Percentiles rank a stretch among this genome's conserved stretches.
These are phyloP conservation scores for Zaprionus ornatus DNA, from an alignment of 1,140 invertebrate species.

Conservation along the genomic window DNA sequence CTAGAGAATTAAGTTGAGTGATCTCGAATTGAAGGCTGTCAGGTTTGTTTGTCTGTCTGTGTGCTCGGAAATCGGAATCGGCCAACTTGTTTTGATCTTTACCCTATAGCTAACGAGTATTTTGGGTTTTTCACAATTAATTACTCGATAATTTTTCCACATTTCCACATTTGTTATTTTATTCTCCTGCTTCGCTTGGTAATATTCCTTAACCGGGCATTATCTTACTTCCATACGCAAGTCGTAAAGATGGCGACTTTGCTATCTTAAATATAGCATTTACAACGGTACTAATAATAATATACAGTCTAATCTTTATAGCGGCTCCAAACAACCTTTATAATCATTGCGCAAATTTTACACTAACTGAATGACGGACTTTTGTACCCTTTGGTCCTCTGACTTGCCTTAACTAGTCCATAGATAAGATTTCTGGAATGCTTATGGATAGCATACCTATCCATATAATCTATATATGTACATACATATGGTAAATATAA, in stretches of 20 bases:
- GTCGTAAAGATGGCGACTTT: constrained; percentile 43
- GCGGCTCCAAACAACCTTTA: constrained; percentile 43
- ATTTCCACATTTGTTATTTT: constrained; percentile 16
- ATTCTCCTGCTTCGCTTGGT: neutral
- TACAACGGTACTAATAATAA: constrained; percentile 72
- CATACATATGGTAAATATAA: constrained; percentile 3
- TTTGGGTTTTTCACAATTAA: constrained; percentile 21
- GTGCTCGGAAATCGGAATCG: constrained; percentile 17
- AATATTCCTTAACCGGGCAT: constrained; percentile 28
- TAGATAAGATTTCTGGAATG: constrained; percentile 61
- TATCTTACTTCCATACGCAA: constrained; percentile 50
- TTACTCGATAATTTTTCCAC: constrained; percentile 1
- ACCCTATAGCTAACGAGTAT: constrained; percentile 26
- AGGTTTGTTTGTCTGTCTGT: neutral
- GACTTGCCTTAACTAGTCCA: constrained; percentile 5
- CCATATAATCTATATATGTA: neutral
- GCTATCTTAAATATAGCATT: constrained; percentile 75
- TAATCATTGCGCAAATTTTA: constrained; percentile 32
- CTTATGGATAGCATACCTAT: neutral
- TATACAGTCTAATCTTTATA: constrained; percentile 73
- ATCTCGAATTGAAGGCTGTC: constrained; percentile 44
- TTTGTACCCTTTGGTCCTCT: constrained; percentile 48
- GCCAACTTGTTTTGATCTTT: constrained; percentile 45
- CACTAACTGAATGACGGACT: constrained; percentile 42
- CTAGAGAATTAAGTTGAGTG: constrained; percentile 39